Evolutionary conservation across 1,140 invertebrate genomes (phyloP).

Genomic region (Penaeus vannamei): DNA sequence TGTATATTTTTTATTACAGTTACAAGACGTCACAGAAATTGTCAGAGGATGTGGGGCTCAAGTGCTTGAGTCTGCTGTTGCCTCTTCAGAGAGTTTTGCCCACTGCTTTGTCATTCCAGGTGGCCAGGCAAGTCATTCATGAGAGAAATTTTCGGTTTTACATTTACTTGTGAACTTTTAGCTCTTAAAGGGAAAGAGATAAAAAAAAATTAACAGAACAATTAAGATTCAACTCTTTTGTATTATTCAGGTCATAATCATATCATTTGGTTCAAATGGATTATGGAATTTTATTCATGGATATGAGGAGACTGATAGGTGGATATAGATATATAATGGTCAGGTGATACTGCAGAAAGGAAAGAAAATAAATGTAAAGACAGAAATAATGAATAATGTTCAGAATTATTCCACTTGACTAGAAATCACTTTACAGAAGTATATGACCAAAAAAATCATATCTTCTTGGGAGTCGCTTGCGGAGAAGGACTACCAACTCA

Average conservation of each 20-base stretch:
- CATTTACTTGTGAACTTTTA: neutral
- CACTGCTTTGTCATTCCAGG: conserved; percentile 76
- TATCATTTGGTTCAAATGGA: no score
- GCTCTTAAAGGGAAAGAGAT: no score
- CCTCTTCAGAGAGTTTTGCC: conserved; percentile 71
- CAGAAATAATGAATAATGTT: no score
- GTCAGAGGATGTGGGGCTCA: conserved; percentile 69
- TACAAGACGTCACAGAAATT: conserved; percentile 75
- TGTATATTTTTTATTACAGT: conserved; percentile 36
- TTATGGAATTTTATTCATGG: no score
- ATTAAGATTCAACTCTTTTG: no score
- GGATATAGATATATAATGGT: no score
- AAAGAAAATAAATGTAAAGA: no score
- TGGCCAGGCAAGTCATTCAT: conserved; percentile 74
- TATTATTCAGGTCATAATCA: no score
- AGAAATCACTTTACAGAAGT: neutral
- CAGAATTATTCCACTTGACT: neutral
- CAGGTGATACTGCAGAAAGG: no score
- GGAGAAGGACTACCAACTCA: conserved; percentile 16
- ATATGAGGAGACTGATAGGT: no score
- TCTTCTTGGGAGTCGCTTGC: conserved; percentile 6
- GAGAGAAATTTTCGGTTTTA: conserved; percentile 56
- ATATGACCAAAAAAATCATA: neutral
- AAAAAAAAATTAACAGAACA: no score
- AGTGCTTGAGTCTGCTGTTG: conserved; percentile 52